A percentile compares a stretch with the other conserved stretches of the same genome.
phyloP scores from a whole-genome alignment of 2,888 invertebrate genomes.

The Synergus umbraculus region DNA sequence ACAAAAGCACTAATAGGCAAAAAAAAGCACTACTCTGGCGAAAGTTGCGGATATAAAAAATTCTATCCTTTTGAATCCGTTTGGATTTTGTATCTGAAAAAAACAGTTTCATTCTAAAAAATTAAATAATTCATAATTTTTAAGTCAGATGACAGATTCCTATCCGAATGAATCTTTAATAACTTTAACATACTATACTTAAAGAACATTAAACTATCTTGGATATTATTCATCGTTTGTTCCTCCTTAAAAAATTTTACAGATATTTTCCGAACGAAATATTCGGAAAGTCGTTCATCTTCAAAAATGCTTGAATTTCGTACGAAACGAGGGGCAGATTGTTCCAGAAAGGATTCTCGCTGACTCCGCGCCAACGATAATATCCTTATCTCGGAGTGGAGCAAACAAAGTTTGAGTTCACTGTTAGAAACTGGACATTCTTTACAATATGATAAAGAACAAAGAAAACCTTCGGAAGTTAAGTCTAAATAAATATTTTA shows the following conservation, averaged over 20 bases:
- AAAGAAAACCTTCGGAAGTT: slow-evolving; percentile 44
- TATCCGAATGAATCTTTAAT: no score
- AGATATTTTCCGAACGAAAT: slow-evolving; percentile 12
- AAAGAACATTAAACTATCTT: not conserved
- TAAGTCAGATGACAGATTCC: no score
- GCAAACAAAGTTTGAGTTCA: slow-evolving; percentile 67
- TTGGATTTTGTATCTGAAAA: no score
- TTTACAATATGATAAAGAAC: slow-evolving; percentile 61
- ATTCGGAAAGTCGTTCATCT: slow-evolving; percentile 23
- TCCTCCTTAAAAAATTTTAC: no score
- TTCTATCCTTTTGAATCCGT: no score
- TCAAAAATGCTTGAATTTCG: slow-evolving; percentile 22
- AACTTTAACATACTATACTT: no score
- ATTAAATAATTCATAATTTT: no score
- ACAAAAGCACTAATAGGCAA: no score
- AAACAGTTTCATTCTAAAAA: no score
- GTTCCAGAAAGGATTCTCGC: slow-evolving; percentile 57
- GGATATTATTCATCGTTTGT: no score
- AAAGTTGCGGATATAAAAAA: no score
- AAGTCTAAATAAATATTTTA: not conserved
- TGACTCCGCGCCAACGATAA: slow-evolving; percentile 66
- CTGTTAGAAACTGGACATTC: slow-evolving; percentile 44
- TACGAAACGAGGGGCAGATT: slow-evolving; percentile 48
- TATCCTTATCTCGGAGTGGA: slow-evolving; percentile 66
- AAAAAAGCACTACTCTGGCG: no score